Conservation (phyloP, 2,113 vertebrate genomes). For the Terrapene triunguis region DNA sequence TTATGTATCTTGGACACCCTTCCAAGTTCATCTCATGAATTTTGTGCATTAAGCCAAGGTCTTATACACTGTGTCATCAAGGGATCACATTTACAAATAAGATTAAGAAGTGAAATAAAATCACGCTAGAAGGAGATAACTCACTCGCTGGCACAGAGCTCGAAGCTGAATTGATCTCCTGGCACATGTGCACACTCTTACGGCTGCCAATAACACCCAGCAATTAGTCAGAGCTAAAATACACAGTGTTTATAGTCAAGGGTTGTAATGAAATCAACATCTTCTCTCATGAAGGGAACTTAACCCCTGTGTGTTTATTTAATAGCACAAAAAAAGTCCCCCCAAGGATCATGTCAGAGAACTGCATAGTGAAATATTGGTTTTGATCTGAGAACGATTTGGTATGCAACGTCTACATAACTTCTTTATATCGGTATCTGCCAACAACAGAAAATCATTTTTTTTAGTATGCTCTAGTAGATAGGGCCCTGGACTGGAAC, state of each 20-base stretch:
- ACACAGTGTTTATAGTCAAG: slow-evolving; percentile 48
- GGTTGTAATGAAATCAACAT: slow-evolving; percentile 67
- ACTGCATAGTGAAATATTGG: neutral
- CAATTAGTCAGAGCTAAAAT: slow-evolving; percentile 60
- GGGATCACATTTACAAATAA: slow-evolving; percentile 66
- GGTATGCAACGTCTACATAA: neutral
- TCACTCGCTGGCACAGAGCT: slow-evolving; percentile 63
- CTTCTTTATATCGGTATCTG: neutral
- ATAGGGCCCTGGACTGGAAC: rapidly evolving
- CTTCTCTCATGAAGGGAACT: slow-evolving; percentile 28
- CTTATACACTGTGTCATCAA: slow-evolving; percentile 58
- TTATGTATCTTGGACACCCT: slow-evolving; percentile 14
- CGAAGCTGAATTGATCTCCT: slow-evolving; percentile 73
- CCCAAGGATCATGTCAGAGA: neutral
- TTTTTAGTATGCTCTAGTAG: neutral
- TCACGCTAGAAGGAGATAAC: slow-evolving; percentile 74
- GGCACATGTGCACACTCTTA: neutral
- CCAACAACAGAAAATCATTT: neutral
- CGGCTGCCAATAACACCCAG: slow-evolving; percentile 74
- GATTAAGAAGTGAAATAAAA: slow-evolving; percentile 77
- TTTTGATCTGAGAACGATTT: neutral
- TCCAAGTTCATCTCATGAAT: slow-evolving; percentile 50
- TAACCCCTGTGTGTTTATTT: slow-evolving; percentile 52
- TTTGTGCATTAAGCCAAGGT: slow-evolving; percentile 43
- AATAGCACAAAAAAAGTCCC: neutral